Conservation (phyloP, 35 echinoderm and acorn worm genomes). For the Lytechinus pictus region DNA sequence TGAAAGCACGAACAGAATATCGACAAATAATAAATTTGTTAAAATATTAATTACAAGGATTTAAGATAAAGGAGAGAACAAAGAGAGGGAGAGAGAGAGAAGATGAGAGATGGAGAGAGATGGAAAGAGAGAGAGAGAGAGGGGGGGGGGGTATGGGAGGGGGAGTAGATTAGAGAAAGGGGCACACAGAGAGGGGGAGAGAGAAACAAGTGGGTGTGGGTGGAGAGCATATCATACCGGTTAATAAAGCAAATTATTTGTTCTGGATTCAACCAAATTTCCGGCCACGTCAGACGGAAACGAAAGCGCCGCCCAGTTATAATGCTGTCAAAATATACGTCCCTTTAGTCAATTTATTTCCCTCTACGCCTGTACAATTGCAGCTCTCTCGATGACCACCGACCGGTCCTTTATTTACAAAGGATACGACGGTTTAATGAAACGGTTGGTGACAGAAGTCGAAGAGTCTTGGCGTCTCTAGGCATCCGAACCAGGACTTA, state of each 20-base stretch:
- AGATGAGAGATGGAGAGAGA: background rate
- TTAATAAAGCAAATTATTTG: background rate
- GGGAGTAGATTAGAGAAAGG: background rate
- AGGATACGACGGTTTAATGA: background rate
- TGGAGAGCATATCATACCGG: background rate
- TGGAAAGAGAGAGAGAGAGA: background rate
- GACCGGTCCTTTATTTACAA: background rate
- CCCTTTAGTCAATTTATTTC: background rate
- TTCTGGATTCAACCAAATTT: background rate
- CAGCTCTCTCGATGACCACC: background rate
- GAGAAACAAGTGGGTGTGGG: background rate
- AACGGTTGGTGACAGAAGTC: background rate
- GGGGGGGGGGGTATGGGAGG: too few species aligned
- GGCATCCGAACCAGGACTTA: background rate
- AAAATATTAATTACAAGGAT: too few species aligned
- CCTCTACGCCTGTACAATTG: background rate
- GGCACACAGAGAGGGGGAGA: background rate
- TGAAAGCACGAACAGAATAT: too few species aligned
- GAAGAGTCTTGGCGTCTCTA: background rate
- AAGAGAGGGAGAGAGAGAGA: background rate
- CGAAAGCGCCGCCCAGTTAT: background rate
- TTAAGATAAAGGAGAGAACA: too few species aligned
- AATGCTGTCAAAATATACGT: background rate
- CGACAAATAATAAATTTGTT: too few species aligned
- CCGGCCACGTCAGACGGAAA: background rate